Conservation (phyloP, 2,797 vertebrate species). For the Pantherophis vulpinus region DNA sequence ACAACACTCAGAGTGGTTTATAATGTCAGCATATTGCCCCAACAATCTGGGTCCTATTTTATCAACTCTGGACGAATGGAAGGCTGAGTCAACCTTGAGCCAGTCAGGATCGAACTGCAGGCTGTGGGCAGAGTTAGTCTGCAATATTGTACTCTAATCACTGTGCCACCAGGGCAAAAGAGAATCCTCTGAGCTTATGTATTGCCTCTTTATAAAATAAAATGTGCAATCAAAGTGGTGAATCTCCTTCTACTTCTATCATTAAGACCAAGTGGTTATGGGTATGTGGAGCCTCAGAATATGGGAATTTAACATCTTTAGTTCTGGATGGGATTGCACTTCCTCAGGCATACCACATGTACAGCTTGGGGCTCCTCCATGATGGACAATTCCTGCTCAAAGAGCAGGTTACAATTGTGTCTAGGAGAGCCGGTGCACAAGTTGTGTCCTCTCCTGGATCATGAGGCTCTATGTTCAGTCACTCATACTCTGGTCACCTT, state of each 20-base stretch:
- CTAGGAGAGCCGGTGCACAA: no score
- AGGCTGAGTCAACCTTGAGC: not conserved
- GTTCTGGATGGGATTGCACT: no score
- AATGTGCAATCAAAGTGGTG: not conserved
- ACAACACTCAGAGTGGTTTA: not conserved
- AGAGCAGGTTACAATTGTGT: no score
- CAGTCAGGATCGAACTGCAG: not conserved
- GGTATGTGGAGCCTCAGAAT: no score
- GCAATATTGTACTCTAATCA: not conserved
- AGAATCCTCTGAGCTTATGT: not conserved
- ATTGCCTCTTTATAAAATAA: not conserved
- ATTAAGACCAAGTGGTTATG: not conserved
- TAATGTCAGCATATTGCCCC: not conserved
- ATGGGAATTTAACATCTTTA: no score
- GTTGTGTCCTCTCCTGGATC: no score
- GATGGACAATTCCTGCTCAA: no score
- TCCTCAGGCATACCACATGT: no score
- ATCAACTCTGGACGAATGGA: not conserved
- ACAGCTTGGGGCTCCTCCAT: no score
- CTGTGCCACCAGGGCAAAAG: not conserved
- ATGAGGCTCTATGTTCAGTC: no score
- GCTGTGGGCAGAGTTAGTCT: no score
- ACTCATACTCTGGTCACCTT: no score
- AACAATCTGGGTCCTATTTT: not conserved
- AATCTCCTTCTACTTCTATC: not conserved